Conservation (phyloP, 2,113 vertebrate species). For the Pyrgilauda ruficollis region DNA sequence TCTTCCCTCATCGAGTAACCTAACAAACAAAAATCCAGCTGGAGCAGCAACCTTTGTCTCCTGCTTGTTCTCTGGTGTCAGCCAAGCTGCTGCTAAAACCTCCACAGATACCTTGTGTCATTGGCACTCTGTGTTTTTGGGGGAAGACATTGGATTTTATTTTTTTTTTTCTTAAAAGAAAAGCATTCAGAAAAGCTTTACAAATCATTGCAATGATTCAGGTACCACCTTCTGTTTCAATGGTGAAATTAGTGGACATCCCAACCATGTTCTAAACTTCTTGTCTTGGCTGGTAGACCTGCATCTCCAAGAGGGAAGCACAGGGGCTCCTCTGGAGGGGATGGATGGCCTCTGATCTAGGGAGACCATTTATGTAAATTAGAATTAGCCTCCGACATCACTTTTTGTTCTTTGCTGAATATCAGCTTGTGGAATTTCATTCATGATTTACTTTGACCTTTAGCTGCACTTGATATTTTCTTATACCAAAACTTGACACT, state of each 20-base stretch:
- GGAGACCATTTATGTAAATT: not conserved
- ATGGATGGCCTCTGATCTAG: not conserved
- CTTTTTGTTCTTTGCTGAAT: not conserved
- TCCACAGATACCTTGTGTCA: not conserved
- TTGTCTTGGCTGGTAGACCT: not conserved
- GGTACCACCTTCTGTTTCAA: not conserved
- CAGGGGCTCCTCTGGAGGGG: not conserved
- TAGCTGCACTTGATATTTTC: not conserved
- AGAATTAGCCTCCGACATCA: not conserved
- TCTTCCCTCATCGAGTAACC: not conserved
- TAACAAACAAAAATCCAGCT: not conserved
- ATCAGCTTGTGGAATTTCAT: not conserved
- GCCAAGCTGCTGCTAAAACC: not conserved
- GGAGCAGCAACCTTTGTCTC: not conserved
- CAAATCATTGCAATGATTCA: not conserved
- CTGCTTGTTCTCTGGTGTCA: not conserved
- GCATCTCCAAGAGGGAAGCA: rapidly evolving
- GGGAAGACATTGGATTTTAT: not conserved
- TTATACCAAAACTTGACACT: not conserved
- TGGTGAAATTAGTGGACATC: not conserved
- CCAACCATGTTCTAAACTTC: not conserved
- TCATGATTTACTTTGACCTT: not conserved
- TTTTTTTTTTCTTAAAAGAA: not conserved
- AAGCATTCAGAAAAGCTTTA: not conserved
- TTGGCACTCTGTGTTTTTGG: not conserved